Evolutionary conservation across 2,113 vertebrate species (phyloP), one percentile per base, ranked within the genome.

Genomic region (Ploceus nigricollis): DNA sequence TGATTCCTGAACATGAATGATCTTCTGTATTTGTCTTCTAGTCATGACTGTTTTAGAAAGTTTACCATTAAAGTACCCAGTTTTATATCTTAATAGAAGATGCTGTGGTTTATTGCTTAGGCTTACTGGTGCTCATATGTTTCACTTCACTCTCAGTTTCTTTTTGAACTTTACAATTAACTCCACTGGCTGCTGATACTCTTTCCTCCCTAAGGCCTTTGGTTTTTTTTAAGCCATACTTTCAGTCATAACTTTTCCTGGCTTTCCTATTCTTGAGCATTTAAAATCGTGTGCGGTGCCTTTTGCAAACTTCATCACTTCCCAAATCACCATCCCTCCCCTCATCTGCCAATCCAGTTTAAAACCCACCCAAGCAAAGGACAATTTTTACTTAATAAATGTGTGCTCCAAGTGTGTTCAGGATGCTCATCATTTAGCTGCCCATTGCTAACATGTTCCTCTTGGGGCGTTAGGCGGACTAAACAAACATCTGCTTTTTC

Each of bases 381-480:
- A 5, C 37, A 9, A 35, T 37, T 28, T 48, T 50, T 51, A 33
- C 53, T 1, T 2, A 30, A 20, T 24, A 40, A 1, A 4, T 1
- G 9, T 0, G 0, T 15, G n/a, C 11, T 82, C 50, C 50, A 48
- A 33, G 20, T 2, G 7, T 13, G 17, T 10, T 69, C 35, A 3
- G 53, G 50, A 22, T 21, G 51, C 33, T 42, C 44, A 15, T 53
- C n/a, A 10, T 42, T 30, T 7, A 51, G 63, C 63, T 45, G 39
- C 37, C 54, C 39, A 37, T 4, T 30, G 51, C 39, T 42, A 44
- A 70, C 48, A 20, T 1, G 35, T 16, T 50, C 42, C 23, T 71
- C 33, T 10, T n/a, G 65, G 1, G 39, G 10, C 27, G 35, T 3
- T 0, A 39, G 22, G 20, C 11, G 8, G 14, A 58, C 48, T 40